phyloP scores from a whole-genome alignment of 2,113 vertebrate genomes.

The Phoenicopterus ruber region DNA sequence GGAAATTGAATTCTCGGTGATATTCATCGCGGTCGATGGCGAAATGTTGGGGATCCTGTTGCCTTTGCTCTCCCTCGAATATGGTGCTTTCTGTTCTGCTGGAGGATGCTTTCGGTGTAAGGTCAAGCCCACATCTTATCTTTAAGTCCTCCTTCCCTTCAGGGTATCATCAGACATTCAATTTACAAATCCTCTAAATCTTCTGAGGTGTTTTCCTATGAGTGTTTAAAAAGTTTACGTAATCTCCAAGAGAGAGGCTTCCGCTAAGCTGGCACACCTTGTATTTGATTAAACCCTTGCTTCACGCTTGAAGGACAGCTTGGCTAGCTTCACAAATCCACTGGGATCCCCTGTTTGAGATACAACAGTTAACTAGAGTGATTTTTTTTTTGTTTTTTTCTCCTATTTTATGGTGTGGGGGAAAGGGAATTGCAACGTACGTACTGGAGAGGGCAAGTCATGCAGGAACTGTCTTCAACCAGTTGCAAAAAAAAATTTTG shows the following conservation, averaged over 20 bases:
- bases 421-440: not conserved
- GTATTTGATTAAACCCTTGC: slow-evolving; percentile 5
- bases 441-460: not conserved
- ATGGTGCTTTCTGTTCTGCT: not conserved
- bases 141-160: slow-evolving; percentile 42
- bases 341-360: not conserved
- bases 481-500: not conserved
- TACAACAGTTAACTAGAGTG: not conserved
- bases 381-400: not conserved
- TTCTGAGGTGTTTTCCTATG: slow-evolving; percentile 6
- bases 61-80: not conserved
- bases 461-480: not conserved
- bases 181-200: slow-evolving; percentile 55
- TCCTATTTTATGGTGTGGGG: not conserved
- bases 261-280: slow-evolving; percentile 5
- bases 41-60: not conserved
- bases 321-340: not conserved
- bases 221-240: slow-evolving; percentile 1
- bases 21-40: not conserved
- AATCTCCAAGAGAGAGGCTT: not conserved
- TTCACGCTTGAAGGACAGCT: slow-evolving; percentile 4
- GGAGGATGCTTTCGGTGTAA: not conserved
- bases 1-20: not conserved
- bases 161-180: slow-evolving; percentile 45
- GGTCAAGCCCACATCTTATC: slow-evolving; percentile 17